These are phyloP conservation scores for Drosophila busckii DNA, from an alignment of 1,140 invertebrate species.

Conservation along the genomic window DNA sequence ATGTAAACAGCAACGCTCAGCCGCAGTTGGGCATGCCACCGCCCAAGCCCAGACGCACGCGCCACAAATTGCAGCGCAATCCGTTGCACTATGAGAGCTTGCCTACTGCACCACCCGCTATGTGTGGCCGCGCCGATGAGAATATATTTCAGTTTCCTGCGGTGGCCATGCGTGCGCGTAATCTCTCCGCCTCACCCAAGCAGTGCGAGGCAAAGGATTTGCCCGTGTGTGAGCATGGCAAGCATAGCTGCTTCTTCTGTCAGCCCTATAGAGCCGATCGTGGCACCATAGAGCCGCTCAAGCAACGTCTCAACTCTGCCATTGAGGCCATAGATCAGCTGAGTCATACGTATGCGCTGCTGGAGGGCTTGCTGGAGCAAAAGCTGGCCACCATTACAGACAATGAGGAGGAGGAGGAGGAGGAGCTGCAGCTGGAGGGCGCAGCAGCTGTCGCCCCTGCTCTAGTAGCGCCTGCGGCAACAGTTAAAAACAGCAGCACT, in stretches of 20 bases:
- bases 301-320: conserved; percentile 52
- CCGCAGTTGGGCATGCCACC: conserved; percentile 26
- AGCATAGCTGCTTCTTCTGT: conserved; percentile 53
- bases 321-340: conserved; percentile 65
- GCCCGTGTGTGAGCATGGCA: conserved; percentile 47
- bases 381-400: conserved; percentile 54
- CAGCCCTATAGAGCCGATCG: conserved; percentile 53
- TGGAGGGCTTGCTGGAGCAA: conserved; percentile 57
- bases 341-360: conserved; percentile 43
- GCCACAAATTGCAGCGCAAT: conserved; percentile 30
- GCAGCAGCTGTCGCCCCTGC: background rate
- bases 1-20: conserved; percentile 8
- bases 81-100: conserved; percentile 58
- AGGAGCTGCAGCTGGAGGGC: background rate
- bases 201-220: conserved; percentile 41
- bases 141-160: conserved; percentile 66
- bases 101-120: conserved; percentile 70
- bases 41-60: conserved; percentile 55
- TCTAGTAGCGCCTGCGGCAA: background rate
- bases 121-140: conserved; percentile 50
- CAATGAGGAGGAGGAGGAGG: conserved; percentile 32
- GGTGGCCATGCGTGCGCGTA: conserved; percentile 48
- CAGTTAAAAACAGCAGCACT: background rate
- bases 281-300: conserved; percentile 59
- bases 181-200: conserved; percentile 54